Evolutionary conservation across 2,797 vertebrate genomes (phyloP).

Genomic region (Pitangus sulphuratus): DNA sequence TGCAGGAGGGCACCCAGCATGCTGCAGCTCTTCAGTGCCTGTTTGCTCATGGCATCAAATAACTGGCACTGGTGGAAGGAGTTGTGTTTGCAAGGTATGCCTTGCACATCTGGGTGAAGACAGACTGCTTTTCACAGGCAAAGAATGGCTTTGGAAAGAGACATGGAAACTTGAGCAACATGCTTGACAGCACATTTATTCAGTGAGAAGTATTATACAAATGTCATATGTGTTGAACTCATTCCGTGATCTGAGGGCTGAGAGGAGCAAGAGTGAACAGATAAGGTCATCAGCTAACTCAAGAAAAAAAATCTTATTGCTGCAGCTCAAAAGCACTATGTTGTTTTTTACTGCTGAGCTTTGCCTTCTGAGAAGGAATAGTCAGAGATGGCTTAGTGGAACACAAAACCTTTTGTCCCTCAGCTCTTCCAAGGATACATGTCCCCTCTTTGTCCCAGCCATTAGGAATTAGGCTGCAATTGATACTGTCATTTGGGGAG

Average conservation of each 20-base stretch:
- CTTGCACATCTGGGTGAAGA: background rate
- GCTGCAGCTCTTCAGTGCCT: background rate
- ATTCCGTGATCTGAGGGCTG: background rate
- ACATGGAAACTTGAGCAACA: background rate
- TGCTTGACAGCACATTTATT: background rate
- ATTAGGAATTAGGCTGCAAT: constrained; percentile 26
- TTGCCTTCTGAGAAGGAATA: background rate
- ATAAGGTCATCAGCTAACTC: constrained; percentile 2
- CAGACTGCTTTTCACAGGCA: background rate
- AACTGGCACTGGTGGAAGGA: background rate
- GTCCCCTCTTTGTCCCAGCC: background rate
- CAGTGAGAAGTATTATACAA: background rate
- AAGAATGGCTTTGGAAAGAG: background rate
- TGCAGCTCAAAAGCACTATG: background rate
- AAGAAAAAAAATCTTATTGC: background rate
- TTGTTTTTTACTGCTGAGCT: background rate
- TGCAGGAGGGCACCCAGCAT: background rate
- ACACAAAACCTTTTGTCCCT: background rate
- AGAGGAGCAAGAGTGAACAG: background rate
- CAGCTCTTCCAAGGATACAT: background rate
- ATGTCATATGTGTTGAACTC: background rate
- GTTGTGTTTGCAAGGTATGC: background rate
- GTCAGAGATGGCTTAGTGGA: background rate
- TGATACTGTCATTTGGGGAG: background rate
- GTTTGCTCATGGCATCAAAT: fast-evolving